Evolutionary conservation across 2,113 vertebrate genomes (phyloP), one percentile per base, ranked within the genome.

Genomic region (Poecilia latipinna): DNA sequence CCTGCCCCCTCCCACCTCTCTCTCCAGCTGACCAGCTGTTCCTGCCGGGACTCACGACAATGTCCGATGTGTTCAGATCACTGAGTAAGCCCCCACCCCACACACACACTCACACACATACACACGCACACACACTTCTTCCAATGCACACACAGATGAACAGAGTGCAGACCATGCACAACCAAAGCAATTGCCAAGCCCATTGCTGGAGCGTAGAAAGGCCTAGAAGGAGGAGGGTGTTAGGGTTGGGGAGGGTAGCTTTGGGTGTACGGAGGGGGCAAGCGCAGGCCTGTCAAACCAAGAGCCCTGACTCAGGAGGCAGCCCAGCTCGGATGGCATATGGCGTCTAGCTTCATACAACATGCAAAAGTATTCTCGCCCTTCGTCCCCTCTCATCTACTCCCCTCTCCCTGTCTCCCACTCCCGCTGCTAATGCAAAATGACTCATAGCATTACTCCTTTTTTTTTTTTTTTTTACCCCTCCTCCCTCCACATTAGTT

Each of bases 371-470:
- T 98, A 97, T 96, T 97, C 92, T 91, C 87, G 94, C 93, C 90
- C 95, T 70, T 66, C 32, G 5, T 80, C 84, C 82, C 95, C 77
- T 66, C 82, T 65, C 71, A 68, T 48, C 13, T 79, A 65, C 17
- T 37, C 83, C 72, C 84, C 64, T 29, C 62, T 68, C 89, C 76
- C 82, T 54, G 75, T 83, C 88, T 79, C 90, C 84, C 90, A 82
- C 77, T 83, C 91, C 89, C 88, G 89, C 96, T 92, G 92, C 96
- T 97, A 97, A 97, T 96, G 95, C 95, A 95, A 84, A 96, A 95
- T 98, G 96, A 98, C 97, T 99, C 98, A 98, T 97, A 96, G 97
- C 96, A 98, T 98, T 98, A 97, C 96, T 97, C 94, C 92, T 96
- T 96, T 95, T 86, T 90, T 84, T 82, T 70, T 71, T 70, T n/a